phyloP scores from a whole-genome alignment of 2,888 invertebrate genomes.

The Andrena bucephala region DNA sequence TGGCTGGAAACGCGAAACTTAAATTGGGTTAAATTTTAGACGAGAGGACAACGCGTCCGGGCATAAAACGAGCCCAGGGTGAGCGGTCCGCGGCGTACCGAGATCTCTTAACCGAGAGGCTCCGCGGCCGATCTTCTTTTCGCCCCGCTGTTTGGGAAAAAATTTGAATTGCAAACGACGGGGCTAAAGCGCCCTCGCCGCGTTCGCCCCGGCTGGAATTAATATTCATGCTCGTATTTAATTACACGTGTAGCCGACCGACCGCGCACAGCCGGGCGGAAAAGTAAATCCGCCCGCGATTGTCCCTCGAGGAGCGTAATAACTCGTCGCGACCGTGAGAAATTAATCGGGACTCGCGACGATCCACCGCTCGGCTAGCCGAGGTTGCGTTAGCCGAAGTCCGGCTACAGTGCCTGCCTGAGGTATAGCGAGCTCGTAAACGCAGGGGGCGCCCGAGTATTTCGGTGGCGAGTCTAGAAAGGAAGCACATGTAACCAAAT shows the following conservation, averaged over 20 bases:
- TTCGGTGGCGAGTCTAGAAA: too few species aligned
- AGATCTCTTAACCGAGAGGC: constrained; percentile 1
- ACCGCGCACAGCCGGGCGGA: constrained; percentile 7
- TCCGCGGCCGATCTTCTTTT: background rate
- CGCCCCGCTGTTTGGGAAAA: constrained; percentile 10
- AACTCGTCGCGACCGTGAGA: constrained; percentile 50
- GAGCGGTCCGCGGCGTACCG: background rate
- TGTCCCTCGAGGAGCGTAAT: constrained; percentile 51
- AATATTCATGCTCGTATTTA: constrained; percentile 55
- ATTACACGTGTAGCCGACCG: constrained; percentile 38
- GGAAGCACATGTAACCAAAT: too few species aligned
- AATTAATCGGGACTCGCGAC: constrained; percentile 66
- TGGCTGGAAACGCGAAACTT: constrained; percentile 73
- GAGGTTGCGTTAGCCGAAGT: constrained; percentile 37
- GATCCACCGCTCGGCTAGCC: constrained; percentile 9
- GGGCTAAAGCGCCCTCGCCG: constrained; percentile 2
- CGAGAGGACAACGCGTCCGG: constrained; percentile 49
- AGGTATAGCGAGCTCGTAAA: background rate
- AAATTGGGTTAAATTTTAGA: constrained; percentile 74
- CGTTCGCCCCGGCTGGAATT: constrained; percentile 20
- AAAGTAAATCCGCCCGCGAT: constrained; percentile 43
- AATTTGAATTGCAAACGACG: constrained; percentile 50
- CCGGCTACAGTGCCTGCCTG: background rate
- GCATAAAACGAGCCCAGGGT: constrained; percentile 25
- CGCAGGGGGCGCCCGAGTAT: too few species aligned